phyloP scores from a whole-genome alignment of 2,113 vertebrate genomes.

The Hippocampus zosterae region DNA sequence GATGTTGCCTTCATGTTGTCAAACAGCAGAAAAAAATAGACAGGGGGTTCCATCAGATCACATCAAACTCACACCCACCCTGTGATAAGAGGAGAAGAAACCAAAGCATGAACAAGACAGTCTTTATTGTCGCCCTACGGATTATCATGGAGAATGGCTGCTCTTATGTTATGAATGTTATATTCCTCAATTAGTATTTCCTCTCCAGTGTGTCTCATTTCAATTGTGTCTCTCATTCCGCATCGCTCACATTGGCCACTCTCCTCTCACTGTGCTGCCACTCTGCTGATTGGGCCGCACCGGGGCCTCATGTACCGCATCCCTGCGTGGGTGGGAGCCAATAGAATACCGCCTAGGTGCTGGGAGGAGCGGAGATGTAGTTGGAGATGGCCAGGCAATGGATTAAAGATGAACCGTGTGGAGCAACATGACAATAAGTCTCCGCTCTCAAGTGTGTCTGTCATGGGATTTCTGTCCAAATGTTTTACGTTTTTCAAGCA shows the following conservation, averaged over 20 bases:
- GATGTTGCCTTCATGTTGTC: conserved; percentile 48
- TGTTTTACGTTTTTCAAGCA: too few relatives aligned
- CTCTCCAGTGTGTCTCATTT: conserved; percentile 27
- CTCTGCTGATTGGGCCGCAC: conserved; percentile 23
- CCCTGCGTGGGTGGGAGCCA: conserved; percentile 15
- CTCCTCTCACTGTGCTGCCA: conserved; percentile 9
- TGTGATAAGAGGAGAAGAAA: conserved; percentile 18
- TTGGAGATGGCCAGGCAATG: conserved; percentile 25
- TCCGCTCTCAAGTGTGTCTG: conserved; percentile 48
- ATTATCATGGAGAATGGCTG: background rate
- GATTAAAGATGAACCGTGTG: conserved; percentile 61
- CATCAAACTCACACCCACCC: conserved; percentile 57
- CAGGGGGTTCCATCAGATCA: conserved; percentile 53
- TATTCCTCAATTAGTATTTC: conserved; percentile 27
- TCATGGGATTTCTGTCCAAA: too few relatives aligned
- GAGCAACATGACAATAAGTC: conserved; percentile 56
- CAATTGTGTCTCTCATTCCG: conserved; percentile 26
- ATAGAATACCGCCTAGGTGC: conserved; percentile 25
- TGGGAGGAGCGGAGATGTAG: background rate
- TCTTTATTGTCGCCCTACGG: background rate
- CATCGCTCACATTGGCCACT: conserved; percentile 5
- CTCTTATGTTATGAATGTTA: too few relatives aligned
- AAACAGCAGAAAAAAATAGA: conserved; percentile 56
- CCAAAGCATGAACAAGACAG: conserved; percentile 9
- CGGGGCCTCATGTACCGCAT: conserved; percentile 20